Conservation (phyloP, 2,113 vertebrate species). For the Junco hyemalis region DNA sequence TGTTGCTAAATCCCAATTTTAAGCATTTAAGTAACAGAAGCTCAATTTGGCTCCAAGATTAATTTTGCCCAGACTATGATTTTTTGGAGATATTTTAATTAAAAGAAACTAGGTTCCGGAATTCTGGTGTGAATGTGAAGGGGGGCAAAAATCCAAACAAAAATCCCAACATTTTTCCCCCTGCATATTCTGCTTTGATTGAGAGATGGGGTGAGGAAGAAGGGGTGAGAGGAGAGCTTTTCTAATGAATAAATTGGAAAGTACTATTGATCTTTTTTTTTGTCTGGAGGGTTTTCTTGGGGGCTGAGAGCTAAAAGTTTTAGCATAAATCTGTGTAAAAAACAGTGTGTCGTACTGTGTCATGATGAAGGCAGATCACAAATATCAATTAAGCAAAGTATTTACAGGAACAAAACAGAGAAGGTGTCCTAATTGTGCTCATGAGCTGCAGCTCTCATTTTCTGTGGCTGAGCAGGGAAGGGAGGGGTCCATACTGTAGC, state of each 20-base stretch:
- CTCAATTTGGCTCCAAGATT: background rate
- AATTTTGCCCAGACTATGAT: background rate
- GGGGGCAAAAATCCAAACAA: rapidly evolving
- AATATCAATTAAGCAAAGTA: background rate
- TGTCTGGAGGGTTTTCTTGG: background rate
- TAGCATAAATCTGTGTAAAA: background rate
- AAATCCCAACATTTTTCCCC: background rate
- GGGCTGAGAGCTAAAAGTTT: background rate
- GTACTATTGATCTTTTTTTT: background rate
- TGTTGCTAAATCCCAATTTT: background rate
- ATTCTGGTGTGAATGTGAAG: background rate
- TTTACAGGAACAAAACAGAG: background rate
- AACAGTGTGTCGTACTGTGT: background rate
- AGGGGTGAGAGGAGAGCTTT: background rate
- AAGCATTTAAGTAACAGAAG: background rate
- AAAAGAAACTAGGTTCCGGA: background rate
- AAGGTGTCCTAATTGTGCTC: background rate
- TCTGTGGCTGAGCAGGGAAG: background rate
- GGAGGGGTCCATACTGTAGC: background rate
- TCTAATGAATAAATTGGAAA: background rate
- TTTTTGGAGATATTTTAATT: background rate
- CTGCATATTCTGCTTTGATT: background rate
- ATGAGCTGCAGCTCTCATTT: background rate
- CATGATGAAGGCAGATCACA: background rate
- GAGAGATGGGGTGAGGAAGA: background rate